A percentile compares a stretch with the other conserved stretches of the same genome.
These are phyloP conservation scores for Anguilla marmorata DNA, from an alignment of 2,797 vertebrate species.

Conservation along the genomic window DNA sequence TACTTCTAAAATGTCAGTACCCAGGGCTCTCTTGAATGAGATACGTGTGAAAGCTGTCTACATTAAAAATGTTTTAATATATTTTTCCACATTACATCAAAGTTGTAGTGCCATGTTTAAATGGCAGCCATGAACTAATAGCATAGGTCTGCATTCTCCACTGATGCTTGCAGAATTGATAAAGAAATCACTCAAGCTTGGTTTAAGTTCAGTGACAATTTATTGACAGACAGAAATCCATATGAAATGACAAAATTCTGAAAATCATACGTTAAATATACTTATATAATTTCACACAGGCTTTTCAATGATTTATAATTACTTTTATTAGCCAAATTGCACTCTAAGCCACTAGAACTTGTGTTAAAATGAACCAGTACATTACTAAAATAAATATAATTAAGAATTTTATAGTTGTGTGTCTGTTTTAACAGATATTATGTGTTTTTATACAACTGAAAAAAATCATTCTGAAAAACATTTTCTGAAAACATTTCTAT, in stretches of 20 bases:
- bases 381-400: slow-evolving; percentile 33
- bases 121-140: background rate
- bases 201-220: slow-evolving; percentile 34
- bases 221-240: slow-evolving; percentile 39
- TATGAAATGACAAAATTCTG: slow-evolving; percentile 51
- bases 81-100: background rate
- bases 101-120: background rate
- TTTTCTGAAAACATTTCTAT: slow-evolving; percentile 34
- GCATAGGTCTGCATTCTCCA: background rate
- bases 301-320: slow-evolving; percentile 34
- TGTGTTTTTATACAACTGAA: slow-evolving; percentile 22
- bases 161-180: background rate
- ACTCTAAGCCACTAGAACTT: slow-evolving; percentile 23
- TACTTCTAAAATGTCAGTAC: background rate
- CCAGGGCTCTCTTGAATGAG: too few relatives aligned
- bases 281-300: slow-evolving; percentile 29
- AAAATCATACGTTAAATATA: slow-evolving; percentile 27
- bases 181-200: background rate
- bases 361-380: slow-evolving; percentile 20
- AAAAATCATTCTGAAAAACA: slow-evolving; percentile 23
- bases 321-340: slow-evolving; percentile 25
- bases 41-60: too few relatives aligned
- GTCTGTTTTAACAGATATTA: slow-evolving; percentile 22
- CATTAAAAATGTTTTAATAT: background rate
- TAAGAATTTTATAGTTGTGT: slow-evolving; percentile 22